These are phyloP conservation scores for Recurvirostra avosetta DNA, from an alignment of 2,113 vertebrate genomes.

Conservation along the genomic window DNA sequence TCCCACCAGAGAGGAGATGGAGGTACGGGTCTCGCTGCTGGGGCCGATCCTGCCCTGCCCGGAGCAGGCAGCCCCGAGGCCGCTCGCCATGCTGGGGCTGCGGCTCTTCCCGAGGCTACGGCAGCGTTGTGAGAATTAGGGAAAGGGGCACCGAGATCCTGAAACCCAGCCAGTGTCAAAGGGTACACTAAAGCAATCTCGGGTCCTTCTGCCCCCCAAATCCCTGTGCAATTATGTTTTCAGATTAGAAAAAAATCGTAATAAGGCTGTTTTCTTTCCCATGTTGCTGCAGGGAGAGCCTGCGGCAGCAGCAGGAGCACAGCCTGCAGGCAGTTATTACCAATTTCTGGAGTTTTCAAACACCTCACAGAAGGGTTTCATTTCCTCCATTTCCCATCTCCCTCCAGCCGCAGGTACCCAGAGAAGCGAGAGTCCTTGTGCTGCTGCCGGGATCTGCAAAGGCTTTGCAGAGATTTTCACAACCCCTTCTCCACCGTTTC, in stretches of 20 bases:
- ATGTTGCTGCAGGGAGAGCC: neutral
- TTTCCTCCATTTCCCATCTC: neutral
- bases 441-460: neutral
- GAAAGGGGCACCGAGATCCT: neutral
- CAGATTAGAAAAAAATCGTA: neutral
- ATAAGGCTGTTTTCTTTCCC: neutral
- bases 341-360: neutral
- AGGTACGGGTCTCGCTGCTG: neutral
- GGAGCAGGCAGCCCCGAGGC: neutral
- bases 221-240: neutral
- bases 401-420: accelerated
- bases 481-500: neutral
- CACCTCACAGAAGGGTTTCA: accelerated
- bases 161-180: slow-evolving; percentile 16
- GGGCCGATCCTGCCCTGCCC: neutral
- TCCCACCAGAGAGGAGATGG: neutral
- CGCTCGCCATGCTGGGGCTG: accelerated
- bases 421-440: accelerated
- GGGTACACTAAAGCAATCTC: neutral
- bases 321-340: neutral
- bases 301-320: accelerated
- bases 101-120: neutral
- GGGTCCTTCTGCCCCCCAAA: neutral
- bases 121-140: neutral
- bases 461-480: neutral